phyloP scores from a whole-genome alignment of 2,113 vertebrate species.

The Corythornis madagascariensis region DNA sequence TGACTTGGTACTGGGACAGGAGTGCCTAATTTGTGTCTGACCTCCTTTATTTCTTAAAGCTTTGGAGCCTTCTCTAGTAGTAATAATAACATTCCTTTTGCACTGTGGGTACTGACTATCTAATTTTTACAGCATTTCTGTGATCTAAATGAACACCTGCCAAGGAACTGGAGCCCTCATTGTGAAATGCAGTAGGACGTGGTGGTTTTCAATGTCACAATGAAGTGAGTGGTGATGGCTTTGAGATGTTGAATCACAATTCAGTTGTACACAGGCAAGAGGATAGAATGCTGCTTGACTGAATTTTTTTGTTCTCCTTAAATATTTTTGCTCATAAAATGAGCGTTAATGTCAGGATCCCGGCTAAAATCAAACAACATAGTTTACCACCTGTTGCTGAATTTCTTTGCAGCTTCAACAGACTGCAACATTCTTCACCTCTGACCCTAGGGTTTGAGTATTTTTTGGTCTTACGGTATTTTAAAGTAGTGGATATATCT shows the following conservation, averaged over 20 bases:
- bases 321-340: background rate
- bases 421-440: background rate
- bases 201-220: background rate
- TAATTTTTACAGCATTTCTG: background rate
- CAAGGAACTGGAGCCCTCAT: background rate
- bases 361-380: background rate
- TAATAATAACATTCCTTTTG: background rate
- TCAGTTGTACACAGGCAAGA: slow-evolving; percentile 1
- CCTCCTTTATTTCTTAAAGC: background rate
- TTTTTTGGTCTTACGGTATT: background rate
- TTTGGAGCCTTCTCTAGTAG: background rate
- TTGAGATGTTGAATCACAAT: slow-evolving; percentile 25
- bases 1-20: background rate
- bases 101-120: background rate
- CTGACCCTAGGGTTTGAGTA: rapidly evolving
- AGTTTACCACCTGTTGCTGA: background rate
- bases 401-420: background rate
- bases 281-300: background rate
- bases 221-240: background rate
- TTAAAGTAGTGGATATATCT: background rate
- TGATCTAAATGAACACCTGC: background rate
- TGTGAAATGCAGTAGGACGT: background rate
- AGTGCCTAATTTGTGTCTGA: background rate
- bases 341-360: background rate
- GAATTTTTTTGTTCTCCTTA: background rate